These are phyloP conservation scores for Anolis apletophallus DNA, from an alignment of 2,797 vertebrate genomes.

Conservation along the genomic window DNA sequence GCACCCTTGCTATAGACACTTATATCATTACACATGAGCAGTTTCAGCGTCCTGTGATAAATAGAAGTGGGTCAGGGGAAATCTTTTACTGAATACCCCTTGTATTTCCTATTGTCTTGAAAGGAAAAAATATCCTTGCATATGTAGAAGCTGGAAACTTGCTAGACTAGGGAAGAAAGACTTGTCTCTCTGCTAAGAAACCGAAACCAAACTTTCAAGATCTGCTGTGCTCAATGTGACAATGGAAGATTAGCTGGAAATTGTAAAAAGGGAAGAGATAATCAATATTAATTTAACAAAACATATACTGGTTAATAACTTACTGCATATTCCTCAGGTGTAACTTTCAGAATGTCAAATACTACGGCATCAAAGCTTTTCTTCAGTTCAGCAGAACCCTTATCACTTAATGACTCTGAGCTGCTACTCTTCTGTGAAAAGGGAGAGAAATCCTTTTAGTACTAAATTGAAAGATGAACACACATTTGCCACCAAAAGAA, in stretches of 20 bases:
- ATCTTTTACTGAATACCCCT: no score
- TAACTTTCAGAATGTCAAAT: conserved; percentile 97
- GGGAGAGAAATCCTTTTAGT: conserved; percentile 29
- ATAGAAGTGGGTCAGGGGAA: no score
- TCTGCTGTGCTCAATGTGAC: not conserved
- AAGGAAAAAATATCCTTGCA: not conserved
- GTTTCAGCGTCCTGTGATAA: no score
- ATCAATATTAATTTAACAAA: not conserved
- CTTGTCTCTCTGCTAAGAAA: not conserved
- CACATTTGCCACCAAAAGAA: not conserved
- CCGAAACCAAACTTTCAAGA: not conserved
- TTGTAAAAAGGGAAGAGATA: not conserved
- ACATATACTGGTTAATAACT: conserved; percentile 67
- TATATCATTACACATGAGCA: no score
- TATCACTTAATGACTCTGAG: conserved; percentile 96
- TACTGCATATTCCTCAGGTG: conserved; percentile 99
- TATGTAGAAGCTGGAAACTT: not conserved
- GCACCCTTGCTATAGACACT: no score
- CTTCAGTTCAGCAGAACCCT: conserved; percentile 92
- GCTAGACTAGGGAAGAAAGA: not conserved
- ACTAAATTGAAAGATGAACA: conserved; percentile 8
- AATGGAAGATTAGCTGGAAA: not conserved
- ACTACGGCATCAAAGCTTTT: conserved; percentile 99
- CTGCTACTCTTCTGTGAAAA: conserved; percentile 93
- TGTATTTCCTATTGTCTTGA: not conserved